Evolutionary conservation across 2,113 vertebrate genomes (phyloP).

Genomic region (Pedetes capensis): DNA sequence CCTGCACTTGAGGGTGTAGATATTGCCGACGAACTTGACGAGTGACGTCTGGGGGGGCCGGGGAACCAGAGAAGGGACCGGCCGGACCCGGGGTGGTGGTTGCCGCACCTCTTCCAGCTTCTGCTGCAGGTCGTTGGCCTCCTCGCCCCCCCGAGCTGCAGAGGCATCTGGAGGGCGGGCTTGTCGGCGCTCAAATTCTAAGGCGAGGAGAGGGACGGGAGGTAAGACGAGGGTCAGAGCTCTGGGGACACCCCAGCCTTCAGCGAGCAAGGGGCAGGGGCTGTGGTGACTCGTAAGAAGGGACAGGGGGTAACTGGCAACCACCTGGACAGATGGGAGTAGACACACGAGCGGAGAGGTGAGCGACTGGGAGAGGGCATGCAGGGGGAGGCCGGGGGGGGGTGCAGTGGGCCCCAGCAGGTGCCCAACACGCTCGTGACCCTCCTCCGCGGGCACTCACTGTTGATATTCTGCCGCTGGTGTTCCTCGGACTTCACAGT

Average conservation of each 20-base stretch:
- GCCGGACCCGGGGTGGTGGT: slow-evolving; percentile 89
- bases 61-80: slow-evolving; percentile 93
- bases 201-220: neutral
- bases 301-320: neutral
- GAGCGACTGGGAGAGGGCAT: neutral
- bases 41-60: slow-evolving; percentile 93
- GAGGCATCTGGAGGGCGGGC: slow-evolving; percentile 86
- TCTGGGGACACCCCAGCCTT: neutral
- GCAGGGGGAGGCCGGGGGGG: neutral
- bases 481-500: slow-evolving; percentile 82
- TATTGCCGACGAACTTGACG: slow-evolving; percentile 95
- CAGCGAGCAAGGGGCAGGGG: neutral
- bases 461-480: slow-evolving; percentile 83
- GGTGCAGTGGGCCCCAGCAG: neutral
- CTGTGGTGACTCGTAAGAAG: neutral
- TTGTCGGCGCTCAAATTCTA: slow-evolving; percentile 91
- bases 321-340: neutral
- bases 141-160: slow-evolving; percentile 85
- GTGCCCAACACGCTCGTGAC: neutral
- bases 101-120: slow-evolving; percentile 87
- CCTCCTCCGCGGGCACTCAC: slow-evolving; percentile 73
- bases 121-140: slow-evolving; percentile 80
- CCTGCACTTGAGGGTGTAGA: slow-evolving; percentile 98
- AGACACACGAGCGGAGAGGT: neutral
- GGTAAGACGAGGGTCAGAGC: neutral